Evolutionary conservation across 1,140 invertebrate genomes (phyloP).

Genomic region (Oncopodura yosiiana): DNA sequence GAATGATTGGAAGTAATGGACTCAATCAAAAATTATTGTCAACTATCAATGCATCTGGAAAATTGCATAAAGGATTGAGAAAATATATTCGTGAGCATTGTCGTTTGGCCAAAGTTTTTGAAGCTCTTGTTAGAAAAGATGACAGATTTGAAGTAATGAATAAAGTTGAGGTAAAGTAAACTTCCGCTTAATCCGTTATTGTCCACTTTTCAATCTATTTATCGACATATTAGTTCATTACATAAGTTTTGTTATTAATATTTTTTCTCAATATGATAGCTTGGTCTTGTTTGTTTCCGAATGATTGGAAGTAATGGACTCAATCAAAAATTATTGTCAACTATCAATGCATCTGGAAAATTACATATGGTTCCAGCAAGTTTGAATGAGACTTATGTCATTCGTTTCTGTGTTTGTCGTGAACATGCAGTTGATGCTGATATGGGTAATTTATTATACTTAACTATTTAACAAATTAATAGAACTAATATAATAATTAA

Average conservation of each 20-base stretch:
- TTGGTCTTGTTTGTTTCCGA: constrained; percentile 75
- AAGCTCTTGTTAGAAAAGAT: constrained; percentile 71
- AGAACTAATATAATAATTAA: not conserved
- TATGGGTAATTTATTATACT: constrained; percentile 54
- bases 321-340: constrained; percentile 86
- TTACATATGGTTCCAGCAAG: constrained; percentile 94
- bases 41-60: constrained; percentile 89
- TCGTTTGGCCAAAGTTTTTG: constrained; percentile 85
- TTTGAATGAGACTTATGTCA: constrained; percentile 81
- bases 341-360: constrained; percentile 91
- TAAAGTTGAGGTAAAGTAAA: constrained; percentile 87
- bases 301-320: constrained; percentile 75
- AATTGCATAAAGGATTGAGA: constrained; percentile 87
- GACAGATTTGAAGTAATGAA: constrained; percentile 88
- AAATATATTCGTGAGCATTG: constrained; percentile 87
- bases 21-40: constrained; percentile 89
- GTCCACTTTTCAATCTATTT: no score
- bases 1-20: constrained; percentile 72
- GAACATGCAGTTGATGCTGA: constrained; percentile 80
- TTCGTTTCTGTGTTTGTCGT: constrained; percentile 89
- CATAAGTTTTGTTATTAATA: no score
- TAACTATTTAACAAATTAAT: not conserved
- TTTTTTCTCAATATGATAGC: no score
- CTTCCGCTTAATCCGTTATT: no score
- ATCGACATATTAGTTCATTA: no score